These are phyloP conservation scores for Heterodera schachtii DNA, from an alignment of 1,140 invertebrate species.

Conservation along the genomic window DNA sequence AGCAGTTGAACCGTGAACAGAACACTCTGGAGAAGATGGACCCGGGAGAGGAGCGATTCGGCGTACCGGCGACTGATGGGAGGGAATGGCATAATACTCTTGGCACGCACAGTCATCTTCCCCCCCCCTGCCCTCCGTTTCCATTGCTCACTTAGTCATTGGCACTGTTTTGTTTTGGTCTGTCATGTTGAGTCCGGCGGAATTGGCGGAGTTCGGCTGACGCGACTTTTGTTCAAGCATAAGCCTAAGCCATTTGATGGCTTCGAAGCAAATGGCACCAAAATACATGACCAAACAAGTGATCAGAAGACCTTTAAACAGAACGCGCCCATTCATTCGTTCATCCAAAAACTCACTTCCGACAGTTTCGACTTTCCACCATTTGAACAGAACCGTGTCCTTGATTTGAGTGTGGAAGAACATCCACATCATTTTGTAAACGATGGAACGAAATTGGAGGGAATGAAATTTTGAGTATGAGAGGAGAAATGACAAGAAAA, in stretches of 20 bases:
- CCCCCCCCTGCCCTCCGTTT: too few species aligned
- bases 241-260: conserved; percentile 40
- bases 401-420: conserved; percentile 47
- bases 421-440: conserved; percentile 51
- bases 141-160: conserved; percentile 7
- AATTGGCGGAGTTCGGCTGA: background rate
- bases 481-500: background rate
- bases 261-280: conserved; percentile 35
- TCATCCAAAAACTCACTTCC: conserved; percentile 27
- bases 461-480: background rate
- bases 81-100: background rate
- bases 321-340: background rate
- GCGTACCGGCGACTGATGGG: conserved; percentile 24
- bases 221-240: conserved; percentile 28
- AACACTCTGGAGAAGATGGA: conserved; percentile 81
- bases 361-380: conserved; percentile 44
- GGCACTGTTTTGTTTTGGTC: background rate
- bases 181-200: background rate
- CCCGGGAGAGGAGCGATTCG: conserved; percentile 34
- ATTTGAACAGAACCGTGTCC: conserved; percentile 47
- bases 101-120: too few species aligned
- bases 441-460: background rate
- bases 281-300: conserved; percentile 42
- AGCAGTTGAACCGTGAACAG: conserved; percentile 86
- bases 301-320: conserved; percentile 35